These are phyloP conservation scores for Microchirus variegatus DNA, from an alignment of 2,797 vertebrate species.

Conservation along the genomic window DNA sequence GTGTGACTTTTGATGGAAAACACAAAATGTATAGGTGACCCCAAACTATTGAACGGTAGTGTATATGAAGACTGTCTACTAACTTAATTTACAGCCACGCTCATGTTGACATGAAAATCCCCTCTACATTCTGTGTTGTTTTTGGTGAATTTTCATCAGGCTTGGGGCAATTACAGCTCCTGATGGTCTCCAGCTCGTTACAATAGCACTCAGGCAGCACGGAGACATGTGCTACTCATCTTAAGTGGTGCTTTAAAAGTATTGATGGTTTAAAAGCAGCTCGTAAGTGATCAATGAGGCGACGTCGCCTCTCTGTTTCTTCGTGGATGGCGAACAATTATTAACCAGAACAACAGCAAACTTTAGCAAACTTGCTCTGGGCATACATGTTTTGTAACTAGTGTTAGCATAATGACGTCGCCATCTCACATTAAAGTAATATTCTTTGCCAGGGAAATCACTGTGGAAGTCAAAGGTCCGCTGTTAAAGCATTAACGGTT, in stretches of 20 bases:
- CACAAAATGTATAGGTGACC: too few species aligned
- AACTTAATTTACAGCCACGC: too few species aligned
- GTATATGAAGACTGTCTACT: too few species aligned
- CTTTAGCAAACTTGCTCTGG: conserved; percentile 9
- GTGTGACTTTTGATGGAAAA: too few species aligned
- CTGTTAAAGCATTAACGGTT: conserved; percentile 20
- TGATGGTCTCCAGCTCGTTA: conserved; percentile 43
- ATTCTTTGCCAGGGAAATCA: conserved; percentile 6
- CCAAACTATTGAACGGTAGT: too few species aligned
- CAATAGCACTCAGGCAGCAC: conserved; percentile 55
- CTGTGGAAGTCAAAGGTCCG: conserved; percentile 6
- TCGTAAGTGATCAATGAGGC: conserved; percentile 75
- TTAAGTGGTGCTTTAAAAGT: conserved; percentile 81
- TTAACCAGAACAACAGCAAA: conserved; percentile 20
- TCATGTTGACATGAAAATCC: background rate
- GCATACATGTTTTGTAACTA: too few species aligned
- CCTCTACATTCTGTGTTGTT: conserved; percentile 1
- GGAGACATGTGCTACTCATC: conserved; percentile 75
- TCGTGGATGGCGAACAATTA: conserved; percentile 45
- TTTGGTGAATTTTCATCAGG: conserved; percentile 16
- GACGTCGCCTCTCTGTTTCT: conserved; percentile 60
- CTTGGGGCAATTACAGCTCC: conserved; percentile 31
- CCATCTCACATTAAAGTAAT: background rate
- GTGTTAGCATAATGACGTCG: background rate
- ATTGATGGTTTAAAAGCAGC: conserved; percentile 83